A percentile compares a stretch with the other conserved stretches of the same genome.
Conservation (phyloP, 2,888 invertebrate species). For the Tetragonula carbonaria region DNA sequence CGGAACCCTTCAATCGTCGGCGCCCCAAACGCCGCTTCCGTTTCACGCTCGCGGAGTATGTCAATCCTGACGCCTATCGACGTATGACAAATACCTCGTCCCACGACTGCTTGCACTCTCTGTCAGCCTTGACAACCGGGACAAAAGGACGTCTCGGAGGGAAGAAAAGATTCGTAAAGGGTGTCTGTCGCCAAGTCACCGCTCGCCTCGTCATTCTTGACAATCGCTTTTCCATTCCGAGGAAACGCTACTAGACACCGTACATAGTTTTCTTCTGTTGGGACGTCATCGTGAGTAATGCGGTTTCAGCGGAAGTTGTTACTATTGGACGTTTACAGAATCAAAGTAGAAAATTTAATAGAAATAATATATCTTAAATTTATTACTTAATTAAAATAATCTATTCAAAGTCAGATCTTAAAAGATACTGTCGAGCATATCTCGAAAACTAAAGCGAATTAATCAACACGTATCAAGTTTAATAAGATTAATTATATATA, state of each 20-base stretch:
- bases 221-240: background rate
- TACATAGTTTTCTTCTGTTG: background rate
- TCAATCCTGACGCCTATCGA: slow-evolving; percentile 82
- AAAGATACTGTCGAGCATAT: too few relatives aligned
- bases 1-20: slow-evolving; percentile 61
- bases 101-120: slow-evolving; percentile 70
- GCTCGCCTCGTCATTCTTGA: slow-evolving; percentile 8
- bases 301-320: background rate
- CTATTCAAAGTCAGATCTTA: too few relatives aligned
- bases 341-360: background rate
- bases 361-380: background rate
- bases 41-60: slow-evolving; percentile 78
- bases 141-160: slow-evolving; percentile 71
- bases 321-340: background rate
- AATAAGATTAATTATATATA: too few relatives aligned
- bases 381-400: too few relatives aligned
- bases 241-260: background rate
- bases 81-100: slow-evolving; percentile 81
- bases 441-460: too few relatives aligned
- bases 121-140: slow-evolving; percentile 75
- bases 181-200: slow-evolving; percentile 61
- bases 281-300: background rate
- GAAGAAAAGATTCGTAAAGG: slow-evolving; percentile 46
- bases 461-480: too few relatives aligned
- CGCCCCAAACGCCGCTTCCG: slow-evolving; percentile 76